These are phyloP conservation scores for Tipula vernalis DNA, from an alignment of 2,888 invertebrate species.

Conservation along the genomic window DNA sequence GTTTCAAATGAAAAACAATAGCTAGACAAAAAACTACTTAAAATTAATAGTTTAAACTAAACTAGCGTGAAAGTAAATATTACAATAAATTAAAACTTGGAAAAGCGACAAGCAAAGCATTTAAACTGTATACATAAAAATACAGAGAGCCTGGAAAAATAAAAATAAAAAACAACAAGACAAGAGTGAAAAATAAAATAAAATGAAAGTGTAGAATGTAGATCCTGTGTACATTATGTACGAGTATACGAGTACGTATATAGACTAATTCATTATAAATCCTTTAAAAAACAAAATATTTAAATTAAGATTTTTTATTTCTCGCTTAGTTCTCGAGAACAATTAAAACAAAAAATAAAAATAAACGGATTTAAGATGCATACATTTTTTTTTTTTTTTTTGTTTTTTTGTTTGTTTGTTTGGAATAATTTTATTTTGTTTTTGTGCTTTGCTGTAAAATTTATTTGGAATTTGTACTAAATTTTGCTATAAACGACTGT, in stretches of 20 bases:
- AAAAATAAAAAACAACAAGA: background rate
- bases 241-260: background rate
- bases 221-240: background rate
- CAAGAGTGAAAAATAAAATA: background rate
- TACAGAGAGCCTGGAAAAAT: background rate
- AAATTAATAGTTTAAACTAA: background rate
- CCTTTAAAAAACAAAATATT: background rate
- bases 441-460: background rate
- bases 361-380: background rate
- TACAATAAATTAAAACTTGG: background rate
- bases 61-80: constrained; percentile 4
- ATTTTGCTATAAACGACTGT: background rate
- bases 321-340: background rate
- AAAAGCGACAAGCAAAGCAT: background rate
- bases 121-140: background rate
- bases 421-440: background rate
- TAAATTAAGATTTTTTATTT: background rate
- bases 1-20: background rate
- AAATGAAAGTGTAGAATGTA: background rate
- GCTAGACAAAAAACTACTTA: background rate
- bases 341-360: background rate
- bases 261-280: background rate
- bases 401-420: background rate
- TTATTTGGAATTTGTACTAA: background rate
- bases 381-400: background rate